Conservation (phyloP, 2,113 vertebrate genomes). For the Ciconia maguari region DNA sequence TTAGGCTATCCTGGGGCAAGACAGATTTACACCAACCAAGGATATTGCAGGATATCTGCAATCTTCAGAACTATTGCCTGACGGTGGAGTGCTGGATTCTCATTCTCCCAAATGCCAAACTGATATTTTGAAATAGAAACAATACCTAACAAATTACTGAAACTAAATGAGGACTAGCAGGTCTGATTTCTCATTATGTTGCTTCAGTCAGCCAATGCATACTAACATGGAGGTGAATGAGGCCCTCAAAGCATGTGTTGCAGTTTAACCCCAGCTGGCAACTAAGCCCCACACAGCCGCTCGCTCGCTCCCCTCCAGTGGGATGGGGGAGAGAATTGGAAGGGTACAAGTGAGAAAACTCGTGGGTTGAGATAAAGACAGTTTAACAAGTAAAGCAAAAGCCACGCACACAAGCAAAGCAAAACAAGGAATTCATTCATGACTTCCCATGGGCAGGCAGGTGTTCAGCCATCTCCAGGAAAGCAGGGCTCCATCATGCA, state of each 20-base stretch:
- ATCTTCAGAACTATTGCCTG: neutral
- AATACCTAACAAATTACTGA: neutral
- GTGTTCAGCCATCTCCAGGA: neutral
- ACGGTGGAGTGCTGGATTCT: neutral
- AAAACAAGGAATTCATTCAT: neutral
- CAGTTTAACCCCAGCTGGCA: neutral
- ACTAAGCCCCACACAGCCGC: neutral
- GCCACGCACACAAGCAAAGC: neutral
- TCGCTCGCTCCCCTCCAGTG: neutral
- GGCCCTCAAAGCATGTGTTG: neutral
- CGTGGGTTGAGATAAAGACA: neutral
- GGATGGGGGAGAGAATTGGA: neutral
- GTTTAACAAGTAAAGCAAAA: neutral
- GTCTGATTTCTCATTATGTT: constrained; percentile 2
- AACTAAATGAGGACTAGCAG: neutral
- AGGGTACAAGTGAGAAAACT: neutral
- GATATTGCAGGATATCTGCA: neutral
- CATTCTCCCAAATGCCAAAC: neutral
- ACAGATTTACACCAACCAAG: neutral
- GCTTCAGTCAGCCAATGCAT: neutral
- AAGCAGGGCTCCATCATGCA: neutral
- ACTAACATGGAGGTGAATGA: neutral
- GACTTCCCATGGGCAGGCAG: neutral
- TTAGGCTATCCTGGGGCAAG: neutral
- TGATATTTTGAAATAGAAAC: constrained; percentile 16